Percentiles rank a stretch among this genome's conserved stretches.
These are phyloP conservation scores for Phytoseiulus persimilis DNA, from an alignment of 2,888 invertebrate genomes.

Conservation along the genomic window DNA sequence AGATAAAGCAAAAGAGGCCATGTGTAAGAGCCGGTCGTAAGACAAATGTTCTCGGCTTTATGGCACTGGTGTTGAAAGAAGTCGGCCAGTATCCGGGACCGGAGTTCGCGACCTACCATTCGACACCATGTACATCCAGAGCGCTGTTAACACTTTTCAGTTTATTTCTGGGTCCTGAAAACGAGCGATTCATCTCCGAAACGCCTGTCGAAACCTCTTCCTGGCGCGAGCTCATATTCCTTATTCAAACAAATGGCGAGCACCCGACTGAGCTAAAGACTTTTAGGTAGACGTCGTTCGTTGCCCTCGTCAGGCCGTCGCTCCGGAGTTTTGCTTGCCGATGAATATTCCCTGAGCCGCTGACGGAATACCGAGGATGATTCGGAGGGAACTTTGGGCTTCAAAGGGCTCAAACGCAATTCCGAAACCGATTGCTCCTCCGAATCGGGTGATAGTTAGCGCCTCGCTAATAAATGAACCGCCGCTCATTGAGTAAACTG, in stretches of 20 bases:
- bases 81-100: neutral
- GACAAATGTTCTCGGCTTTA: neutral
- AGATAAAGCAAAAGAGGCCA: slow-evolving; percentile 5
- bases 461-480: neutral
- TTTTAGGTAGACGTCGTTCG: no score
- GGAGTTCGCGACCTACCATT: neutral
- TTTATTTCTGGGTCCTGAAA: neutral
- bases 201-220: neutral
- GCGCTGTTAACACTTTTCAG: neutral
- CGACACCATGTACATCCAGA: neutral
- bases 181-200: neutral
- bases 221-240: neutral
- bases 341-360: no score
- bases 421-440: neutral
- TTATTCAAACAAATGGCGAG: neutral
- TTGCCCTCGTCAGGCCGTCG: no score
- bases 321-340: no score
- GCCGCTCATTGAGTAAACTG: neutral
- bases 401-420: neutral
- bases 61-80: neutral
- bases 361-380: neutral
- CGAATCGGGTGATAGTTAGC: neutral
- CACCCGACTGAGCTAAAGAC: no score
- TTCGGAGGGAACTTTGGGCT: neutral
- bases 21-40: neutral